Conservation (phyloP, 2,113 vertebrate species). For the Pagrus major region DNA sequence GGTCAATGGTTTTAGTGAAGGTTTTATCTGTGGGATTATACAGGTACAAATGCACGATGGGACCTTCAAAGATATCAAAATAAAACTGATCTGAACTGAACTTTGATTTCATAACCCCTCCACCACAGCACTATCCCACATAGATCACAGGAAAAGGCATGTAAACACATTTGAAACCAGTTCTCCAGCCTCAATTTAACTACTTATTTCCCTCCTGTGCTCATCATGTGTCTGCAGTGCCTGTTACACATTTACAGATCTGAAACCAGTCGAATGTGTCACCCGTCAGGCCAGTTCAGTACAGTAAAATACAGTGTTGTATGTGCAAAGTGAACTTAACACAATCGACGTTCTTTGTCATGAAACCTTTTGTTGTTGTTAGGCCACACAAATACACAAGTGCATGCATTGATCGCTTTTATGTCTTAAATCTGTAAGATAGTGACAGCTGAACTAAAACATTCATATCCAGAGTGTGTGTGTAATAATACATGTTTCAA, state of each 20-base stretch:
- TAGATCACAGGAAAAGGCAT: conserved; percentile 11
- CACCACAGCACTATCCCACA: not conserved
- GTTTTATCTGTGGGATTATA: conserved; percentile 9
- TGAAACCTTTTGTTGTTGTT: conserved; percentile 37
- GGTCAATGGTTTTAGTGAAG: conserved; percentile 8
- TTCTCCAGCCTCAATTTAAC: not conserved
- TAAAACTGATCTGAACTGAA: conserved; percentile 63
- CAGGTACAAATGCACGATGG: not conserved
- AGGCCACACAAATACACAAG: conserved; percentile 46
- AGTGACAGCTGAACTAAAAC: conserved; percentile 60
- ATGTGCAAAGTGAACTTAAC: conserved; percentile 56
- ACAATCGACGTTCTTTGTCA: conserved; percentile 9
- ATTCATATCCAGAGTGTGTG: conserved; percentile 47
- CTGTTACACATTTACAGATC: conserved; percentile 19
- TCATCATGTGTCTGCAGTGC: conserved; percentile 1
- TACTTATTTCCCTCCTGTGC: not conserved
- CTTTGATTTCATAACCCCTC: conserved; percentile 22
- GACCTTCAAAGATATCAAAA: conserved; percentile 5
- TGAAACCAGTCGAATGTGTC: conserved; percentile 12
- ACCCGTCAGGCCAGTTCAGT: not conserved
- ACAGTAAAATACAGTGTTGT: conserved; percentile 43
- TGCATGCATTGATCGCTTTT: conserved; percentile 63
- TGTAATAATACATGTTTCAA: conserved; percentile 47
- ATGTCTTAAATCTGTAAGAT: conserved; percentile 34
- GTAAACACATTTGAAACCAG: conserved; percentile 4